Evolutionary conservation across 1,140 invertebrate species (phyloP), one percentile per base, ranked within the genome.

Genomic region (Pantala flavescens): DNA sequence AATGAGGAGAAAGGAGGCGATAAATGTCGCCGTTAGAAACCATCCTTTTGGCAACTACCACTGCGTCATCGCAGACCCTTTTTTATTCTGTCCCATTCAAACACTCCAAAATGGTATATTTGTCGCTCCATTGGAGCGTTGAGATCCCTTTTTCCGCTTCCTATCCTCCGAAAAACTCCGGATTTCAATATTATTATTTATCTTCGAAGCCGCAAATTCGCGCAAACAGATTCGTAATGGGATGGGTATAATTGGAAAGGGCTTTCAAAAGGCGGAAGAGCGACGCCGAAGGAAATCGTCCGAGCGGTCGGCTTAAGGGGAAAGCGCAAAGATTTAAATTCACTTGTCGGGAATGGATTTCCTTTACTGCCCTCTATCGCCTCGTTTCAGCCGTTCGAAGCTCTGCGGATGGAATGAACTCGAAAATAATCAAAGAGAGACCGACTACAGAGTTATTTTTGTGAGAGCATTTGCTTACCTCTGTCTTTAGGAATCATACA

Each of bases 111-210:
- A 19, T 12, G 49, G 49, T 16, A 63, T 63, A 63, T 63, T 63
- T 63, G 49, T 63, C 49, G 49, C 49, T 63, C 49, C 49, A 63
- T 1, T 63, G 49, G 49, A 21, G 16, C 49, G 49, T 63, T 63
- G n/a, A 63, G 12, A 63, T 63, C 49, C n/a, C 49, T 21, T 63
- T 21, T 21, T 63, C 49, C 49, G 49, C 49, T 14, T 19, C 49
- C 12, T 21, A 3, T 16, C 49, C 12, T 21, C 49, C 49, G 12
- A 63, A 63, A 63, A 19, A 63, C n/a, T 63, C 49, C 49, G 49
- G 49, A 63, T 63, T 63, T 63, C 49, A 63, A 21, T 63, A 63
- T 63, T 63, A 63, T 63, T 63, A 63, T 63, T 63, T 63, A 63
- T 63, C n/a, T 21, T 21, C 49, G 49, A 63, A 63, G 49, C 49